Conservation (phyloP, 2,888 invertebrate species). For the Ecliptopera silaceata region DNA sequence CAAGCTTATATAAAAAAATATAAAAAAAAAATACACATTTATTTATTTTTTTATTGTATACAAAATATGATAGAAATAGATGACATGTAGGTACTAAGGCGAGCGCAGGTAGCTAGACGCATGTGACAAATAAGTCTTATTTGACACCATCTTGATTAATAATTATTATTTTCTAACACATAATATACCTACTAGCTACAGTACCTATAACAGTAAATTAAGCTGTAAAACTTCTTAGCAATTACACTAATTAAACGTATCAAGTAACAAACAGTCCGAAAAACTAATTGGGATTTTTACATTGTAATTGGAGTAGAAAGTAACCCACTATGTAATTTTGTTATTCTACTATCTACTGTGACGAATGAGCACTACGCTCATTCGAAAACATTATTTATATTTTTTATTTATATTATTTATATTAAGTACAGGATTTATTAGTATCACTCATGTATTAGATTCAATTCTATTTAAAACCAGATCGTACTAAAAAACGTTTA, state of each 20-base stretch:
- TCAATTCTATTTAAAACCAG: too few relatives aligned
- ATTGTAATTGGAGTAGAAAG: slow-evolving; percentile 46
- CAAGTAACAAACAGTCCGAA: slow-evolving; percentile 40
- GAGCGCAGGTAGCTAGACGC: too few relatives aligned
- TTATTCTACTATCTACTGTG: background rate
- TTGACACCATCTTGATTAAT: too few relatives aligned
- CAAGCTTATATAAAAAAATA: too few relatives aligned
- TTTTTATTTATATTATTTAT: too few relatives aligned
- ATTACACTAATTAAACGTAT: slow-evolving; percentile 17
- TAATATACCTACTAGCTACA: too few relatives aligned
- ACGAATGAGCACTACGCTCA: background rate
- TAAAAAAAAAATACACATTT: too few relatives aligned
- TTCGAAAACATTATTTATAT: background rate
- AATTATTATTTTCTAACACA: too few relatives aligned
- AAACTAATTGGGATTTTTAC: slow-evolving; percentile 40
- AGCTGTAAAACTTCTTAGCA: slow-evolving; percentile 8
- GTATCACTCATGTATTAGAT: background rate
- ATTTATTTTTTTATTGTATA: too few relatives aligned
- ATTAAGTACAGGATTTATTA: background rate
- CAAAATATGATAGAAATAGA: too few relatives aligned
- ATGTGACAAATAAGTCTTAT: too few relatives aligned
- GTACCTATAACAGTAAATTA: slow-evolving; percentile 1
- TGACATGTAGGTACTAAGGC: too few relatives aligned
- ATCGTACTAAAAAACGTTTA: background rate
- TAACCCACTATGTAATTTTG: background rate